Base-by-base conservation (phyloP, 2,113 vertebrate species). In the Chaenocephalus aceratus region DNA sequence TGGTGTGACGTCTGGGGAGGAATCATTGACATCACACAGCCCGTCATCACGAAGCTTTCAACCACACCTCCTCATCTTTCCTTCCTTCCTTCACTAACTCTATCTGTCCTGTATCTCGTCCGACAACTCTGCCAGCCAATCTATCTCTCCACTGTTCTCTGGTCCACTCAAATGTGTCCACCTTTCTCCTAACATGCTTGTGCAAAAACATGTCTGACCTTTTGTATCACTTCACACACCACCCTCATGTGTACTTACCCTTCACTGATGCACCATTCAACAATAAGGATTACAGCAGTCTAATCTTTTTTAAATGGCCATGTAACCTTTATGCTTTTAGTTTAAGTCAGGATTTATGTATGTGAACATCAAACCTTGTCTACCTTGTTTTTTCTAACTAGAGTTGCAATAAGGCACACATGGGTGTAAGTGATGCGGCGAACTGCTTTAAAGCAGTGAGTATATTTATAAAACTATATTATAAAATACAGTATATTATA, bases 1-100 rank as follows among this genome's bases (percentile, higher is more conserved):
- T n/a, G 30, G 2, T 34, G 54, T 80, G 78, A 63, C 13, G 45
- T 67, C 21, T 57, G 66, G 12, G n/a, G 44, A 63, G 18, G 41
- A 60, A 53, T 15, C 45, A 60, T 12, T 58, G 36, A 75, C 26
- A 46, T 71, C 65, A 57, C 54, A 15, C 56, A 34, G 34, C 4
- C 23, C 44, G 6, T 65, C 56, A 41, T 64, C 70, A 15, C 51
- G 10, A 60, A 64, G 26, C 56, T 26, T 34, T 26, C 10, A 16
- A 13, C n/a, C 7, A 41, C 3, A 34, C 23, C 51, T 45, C 56
- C 26, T 69, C 53, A 16, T 44, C 56, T 21, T 41, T 64, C 59
- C 13, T 36, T 58, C 34, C 69, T 52, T 57, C 34, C 58, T 46
- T 53, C 52, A 56, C 49, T 57, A 5, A 56, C 30, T 3, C 36